Conservation (phyloP, 1,140 invertebrate genomes). For the Danaus melanippus region DNA sequence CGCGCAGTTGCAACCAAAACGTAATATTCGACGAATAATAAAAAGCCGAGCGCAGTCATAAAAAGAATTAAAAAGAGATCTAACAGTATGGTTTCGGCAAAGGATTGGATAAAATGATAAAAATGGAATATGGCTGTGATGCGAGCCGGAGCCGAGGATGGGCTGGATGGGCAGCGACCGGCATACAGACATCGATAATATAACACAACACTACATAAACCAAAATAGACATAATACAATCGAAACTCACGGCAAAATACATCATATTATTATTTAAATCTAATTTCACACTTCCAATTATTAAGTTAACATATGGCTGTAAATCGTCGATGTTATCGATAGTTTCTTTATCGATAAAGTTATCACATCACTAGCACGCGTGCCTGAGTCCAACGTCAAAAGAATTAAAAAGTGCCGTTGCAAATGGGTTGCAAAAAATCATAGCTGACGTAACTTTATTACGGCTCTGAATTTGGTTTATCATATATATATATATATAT, state of each 20-base stretch:
- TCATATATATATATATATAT: slow-evolving; percentile 1
- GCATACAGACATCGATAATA: slow-evolving; percentile 14
- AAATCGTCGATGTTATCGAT: too few relatives aligned
- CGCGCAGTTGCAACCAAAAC: slow-evolving; percentile 38
- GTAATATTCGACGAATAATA: slow-evolving; percentile 57
- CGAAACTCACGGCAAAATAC: too few relatives aligned
- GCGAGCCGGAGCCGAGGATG: background rate
- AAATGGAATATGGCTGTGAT: slow-evolving; percentile 58
- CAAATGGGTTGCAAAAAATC: slow-evolving; percentile 56
- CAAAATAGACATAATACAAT: too few relatives aligned
- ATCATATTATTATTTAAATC: too few relatives aligned
- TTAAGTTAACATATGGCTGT: too few relatives aligned
- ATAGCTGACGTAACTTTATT: slow-evolving; percentile 46
- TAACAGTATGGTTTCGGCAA: slow-evolving; percentile 66
- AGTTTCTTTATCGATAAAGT: slow-evolving; percentile 12
- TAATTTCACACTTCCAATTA: too few relatives aligned
- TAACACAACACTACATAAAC: background rate
- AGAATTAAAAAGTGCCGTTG: slow-evolving; percentile 54
- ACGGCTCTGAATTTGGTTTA: slow-evolving; percentile 36
- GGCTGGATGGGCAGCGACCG: too few relatives aligned
- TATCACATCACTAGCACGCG: slow-evolving; percentile 15
- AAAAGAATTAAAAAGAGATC: slow-evolving; percentile 62
- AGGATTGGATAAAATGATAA: slow-evolving; percentile 64
- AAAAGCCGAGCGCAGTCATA: slow-evolving; percentile 46
- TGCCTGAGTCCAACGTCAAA: slow-evolving; percentile 36